These are phyloP conservation scores for Lophotriccus pileatus DNA, from an alignment of 2,797 vertebrate species.

Conservation along the genomic window DNA sequence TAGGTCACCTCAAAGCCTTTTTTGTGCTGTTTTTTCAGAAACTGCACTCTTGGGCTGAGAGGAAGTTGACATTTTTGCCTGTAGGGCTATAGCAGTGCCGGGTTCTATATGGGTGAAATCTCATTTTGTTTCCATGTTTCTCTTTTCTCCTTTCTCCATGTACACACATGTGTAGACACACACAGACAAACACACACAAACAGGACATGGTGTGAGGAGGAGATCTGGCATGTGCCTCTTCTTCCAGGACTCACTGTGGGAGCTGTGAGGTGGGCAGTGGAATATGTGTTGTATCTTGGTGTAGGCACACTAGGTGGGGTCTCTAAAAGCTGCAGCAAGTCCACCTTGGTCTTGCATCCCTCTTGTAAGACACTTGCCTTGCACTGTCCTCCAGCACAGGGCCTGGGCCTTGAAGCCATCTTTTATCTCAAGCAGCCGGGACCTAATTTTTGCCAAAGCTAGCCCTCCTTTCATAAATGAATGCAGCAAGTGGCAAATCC, in stretches of 20 bases:
- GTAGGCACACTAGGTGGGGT: not conserved
- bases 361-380: not conserved
- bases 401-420: not conserved
- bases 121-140: not conserved
- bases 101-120: not conserved
- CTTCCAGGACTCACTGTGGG: not conserved
- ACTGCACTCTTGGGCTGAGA: not conserved
- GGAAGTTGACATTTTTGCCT: not conserved
- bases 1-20: not conserved
- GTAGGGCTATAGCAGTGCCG: not conserved
- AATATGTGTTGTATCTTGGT: fast-evolving
- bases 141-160: not conserved
- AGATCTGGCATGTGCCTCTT: not conserved
- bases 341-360: not conserved
- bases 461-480: not conserved
- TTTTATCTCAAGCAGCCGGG: not conserved
- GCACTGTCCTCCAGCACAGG: not conserved
- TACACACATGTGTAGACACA: not conserved
- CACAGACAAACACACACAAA: not conserved
- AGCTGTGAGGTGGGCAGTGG: not conserved
- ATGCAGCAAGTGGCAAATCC: not conserved
- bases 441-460: not conserved
- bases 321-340: not conserved
- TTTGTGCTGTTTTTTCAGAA: not conserved
- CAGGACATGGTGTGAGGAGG: fast-evolving